These are phyloP conservation scores for Streblospio benedicti DNA, from an alignment of 1,140 invertebrate genomes.

Conservation along the genomic window DNA sequence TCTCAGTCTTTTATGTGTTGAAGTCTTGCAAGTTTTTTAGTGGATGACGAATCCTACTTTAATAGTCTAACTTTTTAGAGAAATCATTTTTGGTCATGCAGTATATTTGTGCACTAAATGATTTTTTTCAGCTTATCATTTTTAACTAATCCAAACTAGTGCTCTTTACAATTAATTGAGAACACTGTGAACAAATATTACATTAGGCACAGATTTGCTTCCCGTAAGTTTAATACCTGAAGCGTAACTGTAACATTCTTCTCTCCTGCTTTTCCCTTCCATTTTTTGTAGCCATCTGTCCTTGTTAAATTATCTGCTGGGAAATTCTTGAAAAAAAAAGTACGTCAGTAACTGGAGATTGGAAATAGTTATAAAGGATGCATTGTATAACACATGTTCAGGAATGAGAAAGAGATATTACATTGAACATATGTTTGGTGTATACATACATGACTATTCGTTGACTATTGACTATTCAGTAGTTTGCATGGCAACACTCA, in stretches of 20 bases:
- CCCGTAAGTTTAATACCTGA: constrained; percentile 37
- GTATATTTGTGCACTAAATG: not conserved
- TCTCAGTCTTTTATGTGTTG: not conserved
- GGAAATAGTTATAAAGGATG: constrained; percentile 7
- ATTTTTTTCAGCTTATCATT: not conserved
- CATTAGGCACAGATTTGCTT: not conserved
- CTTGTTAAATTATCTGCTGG: constrained; percentile 64
- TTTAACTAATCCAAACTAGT: not conserved
- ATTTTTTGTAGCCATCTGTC: constrained; percentile 60
- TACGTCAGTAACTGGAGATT: too few relatives aligned
- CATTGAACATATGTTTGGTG: too few relatives aligned
- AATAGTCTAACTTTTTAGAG: not conserved
- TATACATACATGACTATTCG: too few relatives aligned
- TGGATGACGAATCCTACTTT: not conserved
- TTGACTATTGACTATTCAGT: too few relatives aligned
- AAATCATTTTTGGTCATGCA: not conserved
- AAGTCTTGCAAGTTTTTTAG: not conserved
- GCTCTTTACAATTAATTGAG: not conserved
- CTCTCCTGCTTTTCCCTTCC: constrained; percentile 63
- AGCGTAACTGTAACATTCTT: constrained; percentile 62
- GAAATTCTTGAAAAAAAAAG: constrained; percentile 53
- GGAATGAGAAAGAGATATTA: too few relatives aligned
- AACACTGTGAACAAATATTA: not conserved
- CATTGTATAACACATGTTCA: too few relatives aligned
- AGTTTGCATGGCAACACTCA: too few relatives aligned